Evolutionary conservation across 2,888 invertebrate genomes (phyloP).

Genomic region (Pyrochroa serraticornis): DNA sequence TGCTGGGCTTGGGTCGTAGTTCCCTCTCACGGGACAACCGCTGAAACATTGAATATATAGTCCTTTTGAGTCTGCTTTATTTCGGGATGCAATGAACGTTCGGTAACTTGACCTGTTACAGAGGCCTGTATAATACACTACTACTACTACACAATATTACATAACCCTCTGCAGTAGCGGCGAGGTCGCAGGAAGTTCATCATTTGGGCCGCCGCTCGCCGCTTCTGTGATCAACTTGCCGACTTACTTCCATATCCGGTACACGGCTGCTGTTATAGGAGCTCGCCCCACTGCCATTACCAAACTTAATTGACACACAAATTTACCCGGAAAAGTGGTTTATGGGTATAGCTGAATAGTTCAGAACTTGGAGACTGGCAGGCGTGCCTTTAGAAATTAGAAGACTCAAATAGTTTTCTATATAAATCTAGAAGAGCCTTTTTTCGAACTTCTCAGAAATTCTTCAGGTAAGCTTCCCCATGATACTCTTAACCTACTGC

Average conservation of each 20-base stretch:
- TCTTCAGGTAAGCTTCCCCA: too few relatives aligned
- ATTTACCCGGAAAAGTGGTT: too few relatives aligned
- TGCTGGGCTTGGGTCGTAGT: neutral
- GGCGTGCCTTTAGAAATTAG: too few relatives aligned
- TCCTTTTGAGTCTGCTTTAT: neutral
- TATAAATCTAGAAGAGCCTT: too few relatives aligned
- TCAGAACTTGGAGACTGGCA: too few relatives aligned
- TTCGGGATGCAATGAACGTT: conserved; percentile 3
- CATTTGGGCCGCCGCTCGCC: conserved; percentile 17
- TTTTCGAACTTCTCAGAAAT: too few relatives aligned
- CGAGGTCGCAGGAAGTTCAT: conserved; percentile 27
- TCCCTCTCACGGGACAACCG: neutral
- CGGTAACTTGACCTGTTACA: conserved; percentile 9
- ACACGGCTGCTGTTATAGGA: neutral
- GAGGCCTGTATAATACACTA: neutral
- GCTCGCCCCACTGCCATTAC: too few relatives aligned
- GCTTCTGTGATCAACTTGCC: conserved; percentile 38
- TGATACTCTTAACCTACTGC: too few relatives aligned
- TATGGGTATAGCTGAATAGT: too few relatives aligned
- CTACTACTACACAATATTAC: conserved; percentile 2
- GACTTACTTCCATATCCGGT: conserved; percentile 43
- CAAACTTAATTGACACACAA: too few relatives aligned
- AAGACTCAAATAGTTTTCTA: too few relatives aligned
- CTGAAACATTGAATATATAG: neutral
- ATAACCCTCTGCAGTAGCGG: conserved; percentile 11